phyloP scores from a whole-genome alignment of 2,797 vertebrate genomes.

The Malurus splendens region DNA sequence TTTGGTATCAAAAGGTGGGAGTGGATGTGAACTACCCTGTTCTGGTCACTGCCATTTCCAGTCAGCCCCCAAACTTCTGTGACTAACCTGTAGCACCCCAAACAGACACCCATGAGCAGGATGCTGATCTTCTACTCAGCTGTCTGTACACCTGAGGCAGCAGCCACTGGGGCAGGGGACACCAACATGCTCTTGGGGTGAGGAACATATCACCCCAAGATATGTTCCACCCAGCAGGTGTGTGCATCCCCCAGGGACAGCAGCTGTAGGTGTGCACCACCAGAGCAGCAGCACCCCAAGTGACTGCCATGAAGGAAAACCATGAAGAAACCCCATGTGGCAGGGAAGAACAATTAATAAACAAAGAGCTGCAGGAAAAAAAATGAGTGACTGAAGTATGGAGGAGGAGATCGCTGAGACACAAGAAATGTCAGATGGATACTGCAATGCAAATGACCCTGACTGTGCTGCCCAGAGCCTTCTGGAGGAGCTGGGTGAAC shows the following conservation, averaged over 20 bases:
- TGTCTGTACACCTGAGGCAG: neutral
- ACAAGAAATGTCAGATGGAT: neutral
- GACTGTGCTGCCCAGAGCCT: accelerated
- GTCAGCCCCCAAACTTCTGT: neutral
- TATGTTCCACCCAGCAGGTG: accelerated
- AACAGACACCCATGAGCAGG: accelerated
- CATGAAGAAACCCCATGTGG: neutral
- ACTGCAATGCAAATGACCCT: neutral
- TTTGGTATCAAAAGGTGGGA: neutral
- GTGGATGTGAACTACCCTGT: neutral
- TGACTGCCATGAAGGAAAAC: neutral
- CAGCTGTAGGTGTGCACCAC: accelerated
- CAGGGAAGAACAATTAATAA: neutral
- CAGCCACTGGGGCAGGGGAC: neutral
- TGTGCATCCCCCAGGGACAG: accelerated
- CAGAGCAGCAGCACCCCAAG: accelerated
- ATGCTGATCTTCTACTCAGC: neutral
- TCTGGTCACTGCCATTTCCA: neutral
- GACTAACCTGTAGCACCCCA: accelerated
- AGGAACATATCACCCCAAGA: neutral
- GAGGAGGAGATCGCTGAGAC: neutral
- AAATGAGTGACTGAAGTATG: accelerated
- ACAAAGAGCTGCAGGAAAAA: neutral
- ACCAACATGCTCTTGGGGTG: accelerated
- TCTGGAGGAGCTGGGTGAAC: neutral